These are phyloP conservation scores for Gnathonemus echidnorhynchus DNA, from an alignment of 2,113 vertebrate genomes.

Conservation along the genomic window DNA sequence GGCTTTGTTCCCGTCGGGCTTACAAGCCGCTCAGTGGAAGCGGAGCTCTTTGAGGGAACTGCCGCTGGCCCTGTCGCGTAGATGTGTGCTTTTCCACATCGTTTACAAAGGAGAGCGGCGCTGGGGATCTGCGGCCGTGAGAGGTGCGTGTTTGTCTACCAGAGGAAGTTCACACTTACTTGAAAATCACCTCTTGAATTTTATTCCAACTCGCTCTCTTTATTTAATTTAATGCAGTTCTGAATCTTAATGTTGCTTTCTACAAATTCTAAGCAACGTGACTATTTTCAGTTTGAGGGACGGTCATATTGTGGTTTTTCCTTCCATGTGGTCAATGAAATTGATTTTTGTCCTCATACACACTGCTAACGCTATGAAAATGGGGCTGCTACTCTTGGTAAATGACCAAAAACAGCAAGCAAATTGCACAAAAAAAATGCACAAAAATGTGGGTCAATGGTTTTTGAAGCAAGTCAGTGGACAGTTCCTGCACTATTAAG, in stretches of 20 bases:
- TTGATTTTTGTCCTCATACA: background rate
- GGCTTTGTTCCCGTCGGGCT: constrained; percentile 4
- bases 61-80: background rate
- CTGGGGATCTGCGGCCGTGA: background rate
- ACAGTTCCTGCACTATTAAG: constrained; percentile 48
- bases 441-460: background rate
- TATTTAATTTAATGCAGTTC: background rate
- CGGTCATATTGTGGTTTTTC: background rate
- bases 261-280: background rate
- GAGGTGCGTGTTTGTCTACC: background rate
- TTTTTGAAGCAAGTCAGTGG: constrained; percentile 14
- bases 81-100: background rate
- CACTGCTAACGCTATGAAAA: background rate
- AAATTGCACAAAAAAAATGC: background rate
- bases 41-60: background rate
- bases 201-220: constrained; percentile 22
- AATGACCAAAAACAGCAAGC: background rate
- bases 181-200: constrained; percentile 29
- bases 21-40: background rate
- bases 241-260: background rate
- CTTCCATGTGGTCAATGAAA: background rate
- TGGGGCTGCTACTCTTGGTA: background rate
- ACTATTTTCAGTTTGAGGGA: background rate
- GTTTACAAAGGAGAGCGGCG: background rate
- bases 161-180: background rate